Evolutionary conservation across 1,140 invertebrate genomes (phyloP), one percentile per base, ranked within the genome.

Genomic region (Tribolium madens): DNA sequence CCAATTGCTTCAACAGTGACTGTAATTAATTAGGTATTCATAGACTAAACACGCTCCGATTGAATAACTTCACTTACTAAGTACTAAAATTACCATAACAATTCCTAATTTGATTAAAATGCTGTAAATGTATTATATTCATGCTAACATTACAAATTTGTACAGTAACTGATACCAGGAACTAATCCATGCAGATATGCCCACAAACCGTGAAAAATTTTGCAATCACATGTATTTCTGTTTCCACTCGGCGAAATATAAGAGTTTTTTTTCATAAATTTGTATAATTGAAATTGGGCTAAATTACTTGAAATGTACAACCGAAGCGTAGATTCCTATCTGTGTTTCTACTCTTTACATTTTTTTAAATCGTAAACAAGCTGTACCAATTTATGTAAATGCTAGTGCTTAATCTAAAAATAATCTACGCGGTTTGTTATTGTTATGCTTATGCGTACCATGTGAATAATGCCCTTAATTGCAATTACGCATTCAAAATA

Each of bases 321-420:
- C 36, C 36, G 9, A 42, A 42, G 36, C 36, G 36, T 42, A 42
- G 36, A 42, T 42, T 36, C n/a, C 4, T 42, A 42, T 42, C 36
- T 7, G n/a, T 2, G 36, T 42, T 42, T 42, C 36, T 42, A 10
- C 9, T 42, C n/a, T 64, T 64, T 64, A 33, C 31, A 13, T 9
- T 1, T n/a, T n/a, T n/a, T n/a, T n/a, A n/a, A n/a, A n/a, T 1
- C 18, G 3, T 60, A 13, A 33, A 64, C 21, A 21, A 18, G 52
- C 21, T 64, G 57, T 64, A 64, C 57, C 57, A 64, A 64, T 64
- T 64, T 64, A 64, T 64, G 57, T 64, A 64, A 64, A 64, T 64
- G 26, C 5, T 33, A 64, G 57, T 57, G 7, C 52, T 64, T 64
- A 64, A 64, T 64, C 26, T 64, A 64, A 64, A 33, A 64, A 13